phyloP scores from a whole-genome alignment of 2,797 vertebrate species.

The Pseudochirops cupreus region DNA sequence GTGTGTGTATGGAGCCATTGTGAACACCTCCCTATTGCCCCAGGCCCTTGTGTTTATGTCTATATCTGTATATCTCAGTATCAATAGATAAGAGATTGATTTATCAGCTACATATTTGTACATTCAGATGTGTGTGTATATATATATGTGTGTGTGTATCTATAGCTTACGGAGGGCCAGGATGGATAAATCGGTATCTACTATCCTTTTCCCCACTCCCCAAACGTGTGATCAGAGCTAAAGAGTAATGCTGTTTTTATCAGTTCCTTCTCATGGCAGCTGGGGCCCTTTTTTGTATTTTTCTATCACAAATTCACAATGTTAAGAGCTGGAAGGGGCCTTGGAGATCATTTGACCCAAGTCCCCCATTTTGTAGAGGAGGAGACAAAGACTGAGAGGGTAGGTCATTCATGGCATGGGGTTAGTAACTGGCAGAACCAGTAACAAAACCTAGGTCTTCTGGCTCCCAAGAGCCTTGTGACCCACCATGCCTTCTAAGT shows the following conservation, averaged over 20 bases:
- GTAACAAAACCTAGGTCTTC: not conserved
- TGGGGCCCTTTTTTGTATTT: not conserved
- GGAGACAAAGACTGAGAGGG: not conserved
- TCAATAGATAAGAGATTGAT: not conserved
- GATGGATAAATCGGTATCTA: not conserved
- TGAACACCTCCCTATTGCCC: not conserved
- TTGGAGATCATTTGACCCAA: not conserved
- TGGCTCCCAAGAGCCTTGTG: not conserved
- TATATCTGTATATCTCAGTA: not conserved
- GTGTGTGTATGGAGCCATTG: not conserved
- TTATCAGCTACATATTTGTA: not conserved
- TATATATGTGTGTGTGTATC: fast-evolving
- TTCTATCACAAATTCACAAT: not conserved
- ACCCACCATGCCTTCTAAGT: not conserved
- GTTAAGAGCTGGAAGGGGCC: not conserved
- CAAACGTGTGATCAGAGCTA: not conserved
- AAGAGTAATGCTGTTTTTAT: not conserved
- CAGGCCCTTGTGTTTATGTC: not conserved
- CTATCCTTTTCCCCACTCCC: not conserved
- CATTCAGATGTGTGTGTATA: not conserved
- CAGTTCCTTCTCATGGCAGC: not conserved
- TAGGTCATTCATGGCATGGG: not conserved
- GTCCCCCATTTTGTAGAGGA: not conserved
- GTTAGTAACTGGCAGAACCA: not conserved
- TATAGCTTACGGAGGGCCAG: not conserved